Conservation (phyloP, 2,888 invertebrate species). For the Axea sp. region DNA sequence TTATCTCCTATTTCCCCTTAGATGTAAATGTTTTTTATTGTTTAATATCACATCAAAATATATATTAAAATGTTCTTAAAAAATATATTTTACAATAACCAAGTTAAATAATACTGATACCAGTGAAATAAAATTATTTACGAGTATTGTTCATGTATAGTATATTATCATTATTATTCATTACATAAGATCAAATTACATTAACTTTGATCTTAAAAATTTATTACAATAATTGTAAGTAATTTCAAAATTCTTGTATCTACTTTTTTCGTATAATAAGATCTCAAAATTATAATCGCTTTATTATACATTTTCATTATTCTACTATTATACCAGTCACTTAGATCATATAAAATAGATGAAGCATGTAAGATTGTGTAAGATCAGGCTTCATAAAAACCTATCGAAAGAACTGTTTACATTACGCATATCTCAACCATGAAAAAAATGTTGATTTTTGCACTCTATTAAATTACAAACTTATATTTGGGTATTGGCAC, state of each 20-base stretch:
- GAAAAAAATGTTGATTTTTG: slow-evolving; percentile 31
- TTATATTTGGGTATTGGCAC: slow-evolving; percentile 55
- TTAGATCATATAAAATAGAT: slow-evolving; percentile 60
- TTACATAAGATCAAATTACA: slow-evolving; percentile 69
- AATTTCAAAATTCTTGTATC: slow-evolving; percentile 52
- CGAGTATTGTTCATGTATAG: slow-evolving; percentile 25
- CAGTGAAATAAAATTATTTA: not conserved
- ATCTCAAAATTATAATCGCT: slow-evolving; percentile 52
- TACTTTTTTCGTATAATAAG: slow-evolving; percentile 42
- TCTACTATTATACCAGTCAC: slow-evolving; percentile 45
- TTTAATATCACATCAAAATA: too few species aligned
- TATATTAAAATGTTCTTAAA: too few species aligned
- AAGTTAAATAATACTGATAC: too few species aligned
- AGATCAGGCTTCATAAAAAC: not conserved
- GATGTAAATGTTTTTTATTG: too few species aligned
- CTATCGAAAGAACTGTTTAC: not conserved
- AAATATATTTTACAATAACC: too few species aligned
- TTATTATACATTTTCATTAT: slow-evolving; percentile 54
- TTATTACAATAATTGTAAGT: slow-evolving; percentile 62
- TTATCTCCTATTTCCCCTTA: too few species aligned
- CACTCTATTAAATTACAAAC: slow-evolving; percentile 45
- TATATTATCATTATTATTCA: slow-evolving; percentile 61
- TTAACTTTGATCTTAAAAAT: slow-evolving; percentile 67
- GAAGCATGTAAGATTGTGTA: slow-evolving; percentile 42
- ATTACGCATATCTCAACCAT: slow-evolving; percentile 9